Base-by-base conservation (phyloP, 2,888 invertebrate genomes). In the Luperina nickerlii region DNA sequence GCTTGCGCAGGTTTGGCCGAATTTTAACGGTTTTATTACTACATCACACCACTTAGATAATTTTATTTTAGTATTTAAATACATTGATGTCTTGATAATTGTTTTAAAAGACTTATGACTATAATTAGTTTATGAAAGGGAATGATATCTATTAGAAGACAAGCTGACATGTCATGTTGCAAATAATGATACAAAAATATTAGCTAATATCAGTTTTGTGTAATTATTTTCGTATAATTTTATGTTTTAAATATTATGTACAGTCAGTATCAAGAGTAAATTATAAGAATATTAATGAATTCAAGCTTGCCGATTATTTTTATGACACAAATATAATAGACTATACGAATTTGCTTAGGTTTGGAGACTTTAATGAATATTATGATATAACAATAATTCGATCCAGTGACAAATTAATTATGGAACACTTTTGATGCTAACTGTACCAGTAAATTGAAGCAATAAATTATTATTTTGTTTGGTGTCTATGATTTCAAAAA, bases 111-210 rank as follows among this genome's bases (percentile, higher is more conserved):
- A 62, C 63, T 38, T 57, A 38, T 68, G 5, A 20, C 4, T n/a
- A 51, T n/a, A 48, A 54, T 24, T 42, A 70, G 51, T 42, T 60
- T 27, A 54, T 27, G 8, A 48, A 57, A 27, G 1, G 5, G 0
- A 32, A 60, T 2, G 2, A 0, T 27, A 54, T 27, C 11, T 51
- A 11, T 66, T 27, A 15, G 20, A 74, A 11, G 57, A 74, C 71
- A 42, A 32, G 83, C 85, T 89, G 87, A 68, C 90, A 84, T 88
- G 78, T 83, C 48, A 20, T 45, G 48, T 63, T 88, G 83, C 88
- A 85, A 80, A 86, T 89, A 82, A 65, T n/a, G 63, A 62, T 54
- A 48, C 63, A n/a, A n/a, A 71, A 75, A 32, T 71, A 42, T 71
- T 79, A 87, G 85, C 62, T 9, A 83, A 85, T 73, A 80, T 78